phyloP scores from a whole-genome alignment of 1,140 invertebrate species.

The Ericerus pela region DNA sequence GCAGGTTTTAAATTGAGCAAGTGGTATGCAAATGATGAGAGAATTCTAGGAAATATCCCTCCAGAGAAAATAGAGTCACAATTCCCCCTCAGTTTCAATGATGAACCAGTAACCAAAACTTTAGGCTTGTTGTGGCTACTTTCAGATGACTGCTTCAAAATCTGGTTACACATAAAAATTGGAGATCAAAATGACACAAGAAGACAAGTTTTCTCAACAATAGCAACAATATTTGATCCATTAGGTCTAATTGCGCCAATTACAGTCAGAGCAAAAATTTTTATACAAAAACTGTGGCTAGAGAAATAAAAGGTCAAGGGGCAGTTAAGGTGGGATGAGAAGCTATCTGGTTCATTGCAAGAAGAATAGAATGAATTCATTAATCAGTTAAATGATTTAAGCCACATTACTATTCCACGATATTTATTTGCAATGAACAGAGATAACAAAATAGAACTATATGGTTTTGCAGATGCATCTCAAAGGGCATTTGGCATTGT shows the following conservation, averaged over 20 bases:
- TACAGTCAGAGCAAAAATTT: conserved; percentile 14
- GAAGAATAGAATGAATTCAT: neutral
- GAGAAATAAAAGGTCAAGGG: conserved; percentile 1
- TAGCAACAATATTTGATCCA: conserved; percentile 22
- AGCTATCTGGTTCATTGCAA: conserved; percentile 17
- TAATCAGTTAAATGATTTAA: neutral
- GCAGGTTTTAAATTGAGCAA: conserved; percentile 25
- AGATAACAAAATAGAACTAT: conserved; percentile 15
- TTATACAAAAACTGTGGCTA: conserved; percentile 20
- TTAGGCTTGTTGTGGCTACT: conserved; percentile 4
- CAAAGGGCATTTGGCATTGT: conserved; percentile 26
- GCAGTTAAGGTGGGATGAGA: conserved; percentile 28
- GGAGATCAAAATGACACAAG: conserved; percentile 12
- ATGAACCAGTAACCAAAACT: neutral
- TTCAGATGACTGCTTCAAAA: neutral
- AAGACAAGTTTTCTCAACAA: conserved; percentile 16
- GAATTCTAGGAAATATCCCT: conserved; percentile 13
- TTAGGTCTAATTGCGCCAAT: conserved; percentile 18
- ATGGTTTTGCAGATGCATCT: conserved; percentile 29
- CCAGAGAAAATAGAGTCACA: neutral
- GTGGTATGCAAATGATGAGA: conserved; percentile 16
- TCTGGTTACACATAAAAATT: neutral
- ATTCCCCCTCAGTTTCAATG: neutral
- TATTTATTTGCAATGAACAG: neutral
- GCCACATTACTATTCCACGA: conserved; percentile 7